A percentile compares a stretch with the other conserved stretches of the same genome.
These are phyloP conservation scores for Rhadinocentrus ornatus DNA, from an alignment of 2,797 vertebrate genomes.

Conservation along the genomic window DNA sequence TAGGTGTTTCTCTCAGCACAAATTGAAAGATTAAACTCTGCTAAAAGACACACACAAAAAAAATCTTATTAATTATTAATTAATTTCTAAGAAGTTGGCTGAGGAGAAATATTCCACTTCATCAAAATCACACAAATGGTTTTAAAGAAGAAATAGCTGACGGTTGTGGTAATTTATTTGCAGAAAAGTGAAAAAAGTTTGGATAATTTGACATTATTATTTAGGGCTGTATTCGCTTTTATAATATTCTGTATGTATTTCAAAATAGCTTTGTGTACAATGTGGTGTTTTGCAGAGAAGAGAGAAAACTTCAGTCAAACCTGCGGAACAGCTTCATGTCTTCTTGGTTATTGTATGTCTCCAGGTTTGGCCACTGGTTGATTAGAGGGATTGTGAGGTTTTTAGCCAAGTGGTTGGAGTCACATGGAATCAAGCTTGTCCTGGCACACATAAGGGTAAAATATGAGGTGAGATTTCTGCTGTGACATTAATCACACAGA, in stretches of 20 bases:
- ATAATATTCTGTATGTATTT: background rate
- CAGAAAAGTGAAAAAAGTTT: background rate
- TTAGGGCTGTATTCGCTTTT: background rate
- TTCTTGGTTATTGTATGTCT: slow-evolving; percentile 88
- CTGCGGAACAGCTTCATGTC: slow-evolving; percentile 90
- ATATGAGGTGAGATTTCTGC: background rate
- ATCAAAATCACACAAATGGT: background rate
- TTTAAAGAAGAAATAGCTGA: background rate
- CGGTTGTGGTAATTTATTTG: background rate
- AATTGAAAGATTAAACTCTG: background rate
- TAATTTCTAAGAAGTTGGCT: background rate
- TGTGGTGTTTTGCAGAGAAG: background rate
- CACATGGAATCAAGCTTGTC: slow-evolving; percentile 93
- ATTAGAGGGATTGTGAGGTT: slow-evolving; percentile 90
- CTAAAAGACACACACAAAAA: background rate
- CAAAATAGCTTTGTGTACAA: background rate
- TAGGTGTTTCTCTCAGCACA: background rate
- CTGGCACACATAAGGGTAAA: slow-evolving; percentile 74
- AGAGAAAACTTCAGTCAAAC: slow-evolving; percentile 64
- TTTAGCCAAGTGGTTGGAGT: slow-evolving; percentile 90
- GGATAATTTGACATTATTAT: background rate
- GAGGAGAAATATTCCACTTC: background rate
- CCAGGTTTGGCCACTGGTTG: slow-evolving; percentile 93
- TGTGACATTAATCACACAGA: background rate
- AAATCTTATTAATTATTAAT: no score